Percentiles rank a stretch among this genome's conserved stretches.
phyloP scores from a whole-genome alignment of 35 echinoderm and acorn worm genomes.

The Apostichopus japonicus region DNA sequence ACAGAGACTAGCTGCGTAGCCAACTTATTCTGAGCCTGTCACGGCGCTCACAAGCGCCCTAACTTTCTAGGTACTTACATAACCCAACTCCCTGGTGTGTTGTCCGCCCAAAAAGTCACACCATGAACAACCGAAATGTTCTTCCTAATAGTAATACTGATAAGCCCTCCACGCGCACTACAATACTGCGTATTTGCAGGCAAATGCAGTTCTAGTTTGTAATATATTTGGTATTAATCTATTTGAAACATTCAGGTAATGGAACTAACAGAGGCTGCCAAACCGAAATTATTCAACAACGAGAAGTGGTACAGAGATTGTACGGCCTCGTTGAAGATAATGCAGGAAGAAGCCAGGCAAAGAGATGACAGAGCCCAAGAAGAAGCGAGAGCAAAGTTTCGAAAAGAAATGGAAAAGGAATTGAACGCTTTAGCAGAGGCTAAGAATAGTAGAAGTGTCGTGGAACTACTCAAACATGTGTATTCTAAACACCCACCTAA shows the following conservation, averaged over 20 bases:
- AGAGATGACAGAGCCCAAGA: background rate
- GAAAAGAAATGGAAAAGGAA: constrained; percentile 16
- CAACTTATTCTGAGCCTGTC: too few relatives aligned
- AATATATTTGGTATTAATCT: too few relatives aligned
- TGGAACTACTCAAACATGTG: constrained; percentile 15
- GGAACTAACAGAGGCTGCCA: constrained; percentile 32
- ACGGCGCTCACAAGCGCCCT: too few relatives aligned
- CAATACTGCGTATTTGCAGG: too few relatives aligned
- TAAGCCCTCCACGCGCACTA: too few relatives aligned
- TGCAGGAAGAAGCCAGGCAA: constrained; percentile 32
- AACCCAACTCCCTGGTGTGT: too few relatives aligned
- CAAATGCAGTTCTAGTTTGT: too few relatives aligned
- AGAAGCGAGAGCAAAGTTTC: background rate
- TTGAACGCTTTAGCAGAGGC: background rate
- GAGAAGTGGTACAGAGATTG: constrained; percentile 22
- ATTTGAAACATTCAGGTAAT: background rate
- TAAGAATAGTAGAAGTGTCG: background rate
- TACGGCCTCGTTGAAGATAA: background rate
- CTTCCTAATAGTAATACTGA: too few relatives aligned
- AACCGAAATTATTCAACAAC: constrained; percentile 11
- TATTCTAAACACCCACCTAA: constrained; percentile 43
- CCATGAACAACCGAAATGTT: too few relatives aligned
- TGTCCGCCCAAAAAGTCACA: too few relatives aligned
- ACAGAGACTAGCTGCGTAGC: too few relatives aligned
- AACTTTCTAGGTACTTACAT: too few relatives aligned